Percentiles rank a stretch among this genome's conserved stretches.
Conservation (phyloP, 2,797 vertebrate genomes). For the Champsocephalus gunnari region DNA sequence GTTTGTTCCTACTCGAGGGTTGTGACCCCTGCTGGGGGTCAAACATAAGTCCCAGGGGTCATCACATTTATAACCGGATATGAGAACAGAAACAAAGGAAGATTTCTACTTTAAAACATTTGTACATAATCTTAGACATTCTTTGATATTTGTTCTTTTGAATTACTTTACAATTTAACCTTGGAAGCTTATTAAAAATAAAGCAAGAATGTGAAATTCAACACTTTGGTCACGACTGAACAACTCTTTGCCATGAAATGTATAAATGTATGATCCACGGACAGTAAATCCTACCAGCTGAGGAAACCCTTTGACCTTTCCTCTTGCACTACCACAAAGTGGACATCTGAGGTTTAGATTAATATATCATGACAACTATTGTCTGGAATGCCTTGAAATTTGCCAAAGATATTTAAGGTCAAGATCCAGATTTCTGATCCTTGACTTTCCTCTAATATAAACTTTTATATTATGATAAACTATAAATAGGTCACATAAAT, state of each 20-base stretch:
- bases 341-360: too few relatives aligned
- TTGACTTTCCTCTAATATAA: too few relatives aligned
- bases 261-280: not conserved
- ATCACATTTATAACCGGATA: not conserved
- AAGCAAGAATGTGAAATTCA: not conserved
- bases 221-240: not conserved
- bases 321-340: not conserved
- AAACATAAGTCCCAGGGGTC: not conserved
- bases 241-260: not conserved
- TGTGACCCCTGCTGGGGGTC: too few relatives aligned
- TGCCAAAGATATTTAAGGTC: too few relatives aligned
- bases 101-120: not conserved
- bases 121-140: not conserved
- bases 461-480: too few relatives aligned
- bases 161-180: not conserved
- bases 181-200: not conserved
- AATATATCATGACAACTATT: too few relatives aligned
- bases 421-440: too few relatives aligned
- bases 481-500: too few relatives aligned
- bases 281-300: not conserved
- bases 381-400: too few relatives aligned
- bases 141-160: not conserved
- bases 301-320: not conserved
- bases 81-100: not conserved
- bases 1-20: not conserved